Percentiles rank a stretch among this genome's conserved stretches.
These are phyloP conservation scores for Loris lydekkerianus DNA, from an alignment of 2,797 vertebrate species.

Conservation along the genomic window DNA sequence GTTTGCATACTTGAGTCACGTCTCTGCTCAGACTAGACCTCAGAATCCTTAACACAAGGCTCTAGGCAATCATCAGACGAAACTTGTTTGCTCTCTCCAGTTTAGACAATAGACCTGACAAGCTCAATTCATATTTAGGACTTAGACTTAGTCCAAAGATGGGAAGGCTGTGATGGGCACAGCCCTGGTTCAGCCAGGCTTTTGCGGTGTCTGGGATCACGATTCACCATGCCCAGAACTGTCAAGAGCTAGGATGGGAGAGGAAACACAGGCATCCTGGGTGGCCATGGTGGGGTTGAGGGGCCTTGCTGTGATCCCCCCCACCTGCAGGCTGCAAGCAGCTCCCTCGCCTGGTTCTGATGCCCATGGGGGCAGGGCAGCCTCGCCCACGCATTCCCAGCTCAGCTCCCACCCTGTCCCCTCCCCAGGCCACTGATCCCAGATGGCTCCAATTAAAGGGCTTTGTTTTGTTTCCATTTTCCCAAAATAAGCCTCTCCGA, in stretches of 20 bases:
- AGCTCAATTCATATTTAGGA: not conserved
- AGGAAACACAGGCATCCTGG: not conserved
- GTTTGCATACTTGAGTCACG: not conserved
- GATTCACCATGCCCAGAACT: not conserved
- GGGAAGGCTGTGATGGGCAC: not conserved
- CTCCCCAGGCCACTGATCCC: constrained; percentile 77
- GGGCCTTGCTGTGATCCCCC: not conserved
- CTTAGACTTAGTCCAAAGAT: not conserved
- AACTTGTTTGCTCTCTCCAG: not conserved
- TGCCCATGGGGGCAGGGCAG: not conserved
- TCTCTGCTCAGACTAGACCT: not conserved
- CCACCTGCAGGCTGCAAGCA: not conserved
- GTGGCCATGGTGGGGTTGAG: fast-evolving
- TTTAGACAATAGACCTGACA: not conserved
- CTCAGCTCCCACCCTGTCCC: not conserved
- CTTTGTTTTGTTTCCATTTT: constrained; percentile 87
- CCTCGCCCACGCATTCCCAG: not conserved
- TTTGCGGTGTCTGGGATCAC: fast-evolving
- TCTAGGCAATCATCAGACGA: not conserved
- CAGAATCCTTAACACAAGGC: not conserved
- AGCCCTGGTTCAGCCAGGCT: not conserved
- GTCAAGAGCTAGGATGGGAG: not conserved
- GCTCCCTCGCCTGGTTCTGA: not conserved
- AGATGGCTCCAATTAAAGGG: constrained; percentile 90
- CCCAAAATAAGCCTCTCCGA: constrained; percentile 86